Conservation (phyloP, 2,113 vertebrate genomes). For the Callochromis pleurospilus region DNA sequence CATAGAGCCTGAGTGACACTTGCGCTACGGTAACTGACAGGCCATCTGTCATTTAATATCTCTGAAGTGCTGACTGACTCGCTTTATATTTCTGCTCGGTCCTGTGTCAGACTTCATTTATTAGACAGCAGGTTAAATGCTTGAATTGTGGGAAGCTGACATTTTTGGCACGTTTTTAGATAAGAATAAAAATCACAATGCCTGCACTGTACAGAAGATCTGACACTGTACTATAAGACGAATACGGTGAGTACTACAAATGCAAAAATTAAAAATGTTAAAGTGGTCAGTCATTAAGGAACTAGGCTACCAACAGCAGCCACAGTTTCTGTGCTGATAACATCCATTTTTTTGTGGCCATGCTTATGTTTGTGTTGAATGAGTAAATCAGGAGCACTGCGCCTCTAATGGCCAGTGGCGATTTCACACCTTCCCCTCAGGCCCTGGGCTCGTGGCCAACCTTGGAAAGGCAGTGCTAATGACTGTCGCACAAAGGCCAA, state of each 20-base stretch:
- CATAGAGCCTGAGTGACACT: slow-evolving; percentile 1
- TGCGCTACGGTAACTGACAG: neutral
- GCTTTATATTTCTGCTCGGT: neutral
- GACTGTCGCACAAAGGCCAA: slow-evolving; percentile 65
- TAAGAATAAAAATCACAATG: neutral
- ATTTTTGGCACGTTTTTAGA: neutral
- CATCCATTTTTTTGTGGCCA: neutral
- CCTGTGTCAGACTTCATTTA: neutral
- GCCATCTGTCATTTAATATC: slow-evolving; percentile 10
- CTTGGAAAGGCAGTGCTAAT: slow-evolving; percentile 61
- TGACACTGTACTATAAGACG: neutral
- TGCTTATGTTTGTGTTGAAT: neutral
- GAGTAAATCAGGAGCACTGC: neutral
- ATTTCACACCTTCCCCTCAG: neutral
- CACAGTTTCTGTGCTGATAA: neutral
- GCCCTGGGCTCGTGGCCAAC: slow-evolving; percentile 48
- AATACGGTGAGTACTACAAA: neutral
- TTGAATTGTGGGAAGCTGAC: neutral
- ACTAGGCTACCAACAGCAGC: neutral
- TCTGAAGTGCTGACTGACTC: slow-evolving; percentile 8
- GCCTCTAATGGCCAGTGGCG: neutral
- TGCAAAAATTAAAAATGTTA: neutral
- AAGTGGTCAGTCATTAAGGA: neutral
- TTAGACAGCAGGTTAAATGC: neutral
- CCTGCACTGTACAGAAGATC: neutral